Base-by-base conservation (phyloP, 2,113 vertebrate species). In the Tragulus kanchil region DNA sequence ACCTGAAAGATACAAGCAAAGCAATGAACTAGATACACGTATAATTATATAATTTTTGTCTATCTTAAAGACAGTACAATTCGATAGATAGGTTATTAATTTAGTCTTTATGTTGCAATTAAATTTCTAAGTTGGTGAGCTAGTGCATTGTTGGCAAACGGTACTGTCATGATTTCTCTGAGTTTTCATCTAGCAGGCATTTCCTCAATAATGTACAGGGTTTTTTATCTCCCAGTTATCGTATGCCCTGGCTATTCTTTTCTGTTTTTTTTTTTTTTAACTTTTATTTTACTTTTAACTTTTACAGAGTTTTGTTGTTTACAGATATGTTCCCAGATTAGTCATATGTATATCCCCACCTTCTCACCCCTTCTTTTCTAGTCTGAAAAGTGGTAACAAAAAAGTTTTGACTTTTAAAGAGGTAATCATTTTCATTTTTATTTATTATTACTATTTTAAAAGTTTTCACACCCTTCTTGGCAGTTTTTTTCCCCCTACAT, bases 391-490 rank as follows among this genome's bases (percentile, higher is more conserved):
- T 50, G 11, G 12, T 52, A 85, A 59, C 62, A 75, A 61, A 84
- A 90, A 77, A 81, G 13, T 31, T 88, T 82, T 64, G 52, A 13
- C 36, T 91, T 94, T 95, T 89, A 56, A 69, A 94, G 85, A 88
- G n/a, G 21, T 48, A 28, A 85, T 61, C 62, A 84, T 8, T 48
- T 71, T 93, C 79, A 61, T 73, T 73, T 73, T 73, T 48, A 73
- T 45, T 73, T 48, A 73, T 77, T 50, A 71, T 42, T 42, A 42
- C 42, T 71, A 23, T 52, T 50, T 31, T 77, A 7, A 26, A 73
- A 25, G 3, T 26, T 73, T 73, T 71, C 19, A 42, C 36, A 71
- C 10, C 36, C 45, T 71, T 71, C 21, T 71, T 0, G 21, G 36
- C 36, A 71, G 69, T 17, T 36, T 45, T 23, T 71, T 71, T 71